Conservation (phyloP, 2,113 vertebrate species). For the Eclectus roratus region DNA sequence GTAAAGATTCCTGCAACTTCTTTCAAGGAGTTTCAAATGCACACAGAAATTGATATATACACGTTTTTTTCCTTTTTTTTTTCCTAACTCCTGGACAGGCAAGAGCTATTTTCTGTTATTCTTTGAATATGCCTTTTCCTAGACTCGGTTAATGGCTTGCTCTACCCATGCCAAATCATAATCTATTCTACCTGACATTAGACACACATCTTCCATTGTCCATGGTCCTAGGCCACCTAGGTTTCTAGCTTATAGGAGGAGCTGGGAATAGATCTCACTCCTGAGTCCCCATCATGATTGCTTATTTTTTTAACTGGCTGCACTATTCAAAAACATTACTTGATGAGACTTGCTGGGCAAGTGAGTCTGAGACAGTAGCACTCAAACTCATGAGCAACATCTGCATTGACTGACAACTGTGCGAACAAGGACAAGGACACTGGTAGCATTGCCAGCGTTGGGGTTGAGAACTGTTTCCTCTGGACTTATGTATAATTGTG, state of each 20-base stretch:
- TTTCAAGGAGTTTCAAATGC: not conserved
- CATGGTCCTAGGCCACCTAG: not conserved
- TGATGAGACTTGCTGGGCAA: not conserved
- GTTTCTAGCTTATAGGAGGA: not conserved
- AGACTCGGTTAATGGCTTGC: not conserved
- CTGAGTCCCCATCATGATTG: not conserved
- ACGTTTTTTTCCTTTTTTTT: not conserved
- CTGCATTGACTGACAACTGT: not conserved
- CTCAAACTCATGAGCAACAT: not conserved
- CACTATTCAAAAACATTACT: not conserved
- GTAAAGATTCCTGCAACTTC: not conserved
- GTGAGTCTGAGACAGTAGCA: not conserved
- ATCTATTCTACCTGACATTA: not conserved
- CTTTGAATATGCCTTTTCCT: not conserved
- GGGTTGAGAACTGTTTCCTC: not conserved
- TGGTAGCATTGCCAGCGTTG: not conserved
- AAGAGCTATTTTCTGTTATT: not conserved
- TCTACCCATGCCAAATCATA: not conserved
- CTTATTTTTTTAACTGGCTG: not conserved
- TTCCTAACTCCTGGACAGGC: not conserved
- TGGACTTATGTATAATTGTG: not conserved
- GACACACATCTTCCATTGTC: not conserved
- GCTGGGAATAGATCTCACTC: not conserved
- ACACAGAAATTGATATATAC: not conserved
- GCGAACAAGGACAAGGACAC: not conserved